Evolutionary conservation across 92 coral and sea anemone genomes (phyloP).

Genomic region (Parazoanthus swiftii): DNA sequence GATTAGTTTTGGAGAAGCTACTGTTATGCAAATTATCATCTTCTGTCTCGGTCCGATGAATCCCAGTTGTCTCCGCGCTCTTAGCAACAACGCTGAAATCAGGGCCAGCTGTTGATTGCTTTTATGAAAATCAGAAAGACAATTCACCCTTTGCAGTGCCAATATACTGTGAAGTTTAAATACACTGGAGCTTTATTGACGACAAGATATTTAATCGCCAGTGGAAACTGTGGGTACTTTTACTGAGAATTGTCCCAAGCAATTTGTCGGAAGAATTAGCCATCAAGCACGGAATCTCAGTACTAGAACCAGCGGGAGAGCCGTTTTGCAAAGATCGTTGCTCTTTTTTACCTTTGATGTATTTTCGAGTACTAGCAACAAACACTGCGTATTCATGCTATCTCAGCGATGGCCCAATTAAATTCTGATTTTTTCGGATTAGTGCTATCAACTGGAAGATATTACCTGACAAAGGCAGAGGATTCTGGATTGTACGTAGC

Average conservation of each 20-base stretch:
- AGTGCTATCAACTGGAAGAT: background rate
- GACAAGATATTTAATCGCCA: background rate
- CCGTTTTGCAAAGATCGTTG: too few relatives aligned
- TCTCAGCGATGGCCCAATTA: slow-evolving; percentile 10
- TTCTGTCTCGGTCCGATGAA: background rate
- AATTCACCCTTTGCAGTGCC: background rate
- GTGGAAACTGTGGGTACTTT: background rate
- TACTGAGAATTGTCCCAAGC: too few relatives aligned
- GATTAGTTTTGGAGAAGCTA: background rate
- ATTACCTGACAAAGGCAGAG: background rate
- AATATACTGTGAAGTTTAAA: background rate
- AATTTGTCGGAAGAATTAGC: too few relatives aligned
- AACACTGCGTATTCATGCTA: background rate
- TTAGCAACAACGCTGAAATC: slow-evolving; percentile 3
- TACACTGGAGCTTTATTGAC: background rate
- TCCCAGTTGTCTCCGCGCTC: slow-evolving; percentile 1
- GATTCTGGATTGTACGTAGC: background rate
- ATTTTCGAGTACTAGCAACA: background rate
- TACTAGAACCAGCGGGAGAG: too few relatives aligned
- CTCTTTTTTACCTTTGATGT: background rate
- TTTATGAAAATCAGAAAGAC: background rate
- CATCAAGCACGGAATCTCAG: too few relatives aligned
- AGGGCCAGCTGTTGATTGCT: background rate
- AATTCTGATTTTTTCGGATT: background rate
- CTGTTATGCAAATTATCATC: slow-evolving; percentile 29